Evolutionary conservation across 2,888 invertebrate species (phyloP).

Genomic region (Asteroscopus sphinx): DNA sequence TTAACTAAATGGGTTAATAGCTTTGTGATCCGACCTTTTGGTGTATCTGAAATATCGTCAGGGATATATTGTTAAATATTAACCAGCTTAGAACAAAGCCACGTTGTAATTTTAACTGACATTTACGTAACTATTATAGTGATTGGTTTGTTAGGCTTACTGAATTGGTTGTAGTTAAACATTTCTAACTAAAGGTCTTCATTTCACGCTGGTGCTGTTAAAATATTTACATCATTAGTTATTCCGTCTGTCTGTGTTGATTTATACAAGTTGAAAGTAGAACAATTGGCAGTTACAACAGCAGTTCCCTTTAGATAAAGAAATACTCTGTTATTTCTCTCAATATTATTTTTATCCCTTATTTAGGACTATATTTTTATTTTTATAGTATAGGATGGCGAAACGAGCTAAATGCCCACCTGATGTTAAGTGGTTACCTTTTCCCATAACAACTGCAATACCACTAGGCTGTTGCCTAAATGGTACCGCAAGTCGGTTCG

Average conservation of each 20-base stretch:
- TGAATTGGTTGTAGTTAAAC: conserved; percentile 30
- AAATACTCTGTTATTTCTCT: no score
- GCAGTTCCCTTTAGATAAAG: no score
- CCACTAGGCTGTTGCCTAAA: no score
- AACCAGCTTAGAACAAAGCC: conserved; percentile 42
- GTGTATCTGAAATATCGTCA: conserved; percentile 40
- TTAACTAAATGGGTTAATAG: conserved; percentile 49
- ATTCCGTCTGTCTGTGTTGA: conserved; percentile 32
- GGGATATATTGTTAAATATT: conserved; percentile 45
- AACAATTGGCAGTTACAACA: background rate
- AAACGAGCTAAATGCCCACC: no score
- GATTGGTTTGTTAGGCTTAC: conserved; percentile 39
- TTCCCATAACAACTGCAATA: no score
- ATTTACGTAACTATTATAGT: conserved; percentile 22
- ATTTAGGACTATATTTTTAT: no score
- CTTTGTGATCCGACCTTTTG: conserved; percentile 39
- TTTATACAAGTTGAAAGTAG: conserved; percentile 18
- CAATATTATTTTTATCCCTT: no score
- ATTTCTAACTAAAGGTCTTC: conserved; percentile 25
- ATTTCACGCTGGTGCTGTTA: conserved; percentile 24
- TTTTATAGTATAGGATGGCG: no score
- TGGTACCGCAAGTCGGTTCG: no score
- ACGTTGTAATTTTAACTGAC: conserved; percentile 38
- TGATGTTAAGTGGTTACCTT: no score
- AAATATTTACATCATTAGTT: conserved; percentile 49